phyloP scores from a whole-genome alignment of 2,888 invertebrate species.

The Stenotaenia linearis region DNA sequence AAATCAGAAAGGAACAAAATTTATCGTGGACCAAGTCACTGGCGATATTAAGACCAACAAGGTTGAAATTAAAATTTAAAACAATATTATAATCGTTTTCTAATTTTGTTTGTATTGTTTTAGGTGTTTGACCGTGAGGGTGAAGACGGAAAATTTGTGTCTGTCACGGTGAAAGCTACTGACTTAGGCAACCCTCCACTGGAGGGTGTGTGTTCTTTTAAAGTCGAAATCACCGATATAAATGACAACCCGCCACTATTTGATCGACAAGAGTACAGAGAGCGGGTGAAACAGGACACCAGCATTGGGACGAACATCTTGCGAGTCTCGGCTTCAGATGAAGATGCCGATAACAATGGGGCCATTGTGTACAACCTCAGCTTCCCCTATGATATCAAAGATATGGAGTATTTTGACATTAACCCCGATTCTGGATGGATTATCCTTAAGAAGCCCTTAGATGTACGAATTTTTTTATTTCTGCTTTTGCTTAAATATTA shows the following conservation, averaged over 20 bases:
- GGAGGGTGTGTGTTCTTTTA: constrained; percentile 97
- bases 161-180: constrained; percentile 93
- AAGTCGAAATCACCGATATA: constrained; percentile 93
- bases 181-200: constrained; percentile 97
- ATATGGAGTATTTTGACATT: constrained; percentile 92
- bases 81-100: neutral
- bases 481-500: neutral
- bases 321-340: constrained; percentile 91
- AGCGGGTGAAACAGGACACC: constrained; percentile 94
- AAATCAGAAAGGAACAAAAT: constrained; percentile 90
- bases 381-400: constrained; percentile 79
- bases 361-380: constrained; percentile 87
- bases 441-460: constrained; percentile 85
- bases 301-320: constrained; percentile 91
- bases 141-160: constrained; percentile 92
- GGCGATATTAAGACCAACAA: constrained; percentile 92
- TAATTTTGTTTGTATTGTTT: neutral
- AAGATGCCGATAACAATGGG: constrained; percentile 95
- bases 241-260: constrained; percentile 95
- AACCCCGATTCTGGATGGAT: constrained; percentile 97
- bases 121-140: constrained; percentile 91
- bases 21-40: constrained; percentile 90
- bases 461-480: constrained; percentile 77
- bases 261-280: constrained; percentile 94
- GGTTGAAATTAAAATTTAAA: constrained; percentile 44